These are phyloP conservation scores for Melieria crassipennis DNA, from an alignment of 2,888 invertebrate species.

Conservation along the genomic window DNA sequence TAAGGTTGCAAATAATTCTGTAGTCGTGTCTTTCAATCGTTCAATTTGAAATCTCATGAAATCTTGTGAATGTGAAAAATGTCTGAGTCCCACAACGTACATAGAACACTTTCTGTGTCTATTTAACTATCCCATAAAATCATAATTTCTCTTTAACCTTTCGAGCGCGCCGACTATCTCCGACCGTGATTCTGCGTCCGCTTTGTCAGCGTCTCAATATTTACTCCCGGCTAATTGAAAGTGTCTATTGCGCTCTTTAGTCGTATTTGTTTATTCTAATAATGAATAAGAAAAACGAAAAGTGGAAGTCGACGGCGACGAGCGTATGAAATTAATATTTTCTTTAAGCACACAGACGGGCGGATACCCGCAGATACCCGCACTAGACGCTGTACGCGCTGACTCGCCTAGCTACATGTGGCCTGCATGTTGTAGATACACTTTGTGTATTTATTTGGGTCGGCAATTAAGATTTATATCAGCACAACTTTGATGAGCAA, in stretches of 20 bases:
- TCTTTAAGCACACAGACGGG: not conserved
- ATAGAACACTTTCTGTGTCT: too few species aligned
- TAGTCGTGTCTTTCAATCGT: too few species aligned
- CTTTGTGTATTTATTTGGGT: constrained; percentile 56
- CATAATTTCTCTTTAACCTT: too few species aligned
- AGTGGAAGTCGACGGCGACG: not conserved
- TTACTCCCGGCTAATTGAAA: constrained; percentile 20
- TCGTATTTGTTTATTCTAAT: constrained; percentile 12
- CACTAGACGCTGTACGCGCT: constrained; percentile 16
- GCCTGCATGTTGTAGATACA: constrained; percentile 32
- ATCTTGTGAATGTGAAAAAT: too few species aligned
- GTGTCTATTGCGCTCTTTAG: not conserved
- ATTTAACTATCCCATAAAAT: too few species aligned
- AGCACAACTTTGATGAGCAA: constrained; percentile 54
- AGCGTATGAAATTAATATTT: constrained; percentile 13
- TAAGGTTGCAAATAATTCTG: too few species aligned
- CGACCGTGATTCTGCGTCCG: too few species aligned
- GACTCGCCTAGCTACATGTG: constrained; percentile 15
- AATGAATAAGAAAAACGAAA: constrained; percentile 4
- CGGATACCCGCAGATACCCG: constrained; percentile 1
- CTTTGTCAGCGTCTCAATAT: constrained; percentile 16
- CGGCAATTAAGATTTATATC: constrained; percentile 61
- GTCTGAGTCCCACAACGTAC: too few species aligned
- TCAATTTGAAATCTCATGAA: too few species aligned
- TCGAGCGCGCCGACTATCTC: too few species aligned